Evolutionary conservation across 2,797 vertebrate species (phyloP).

Genomic region (Silurus lanzhouensis): DNA sequence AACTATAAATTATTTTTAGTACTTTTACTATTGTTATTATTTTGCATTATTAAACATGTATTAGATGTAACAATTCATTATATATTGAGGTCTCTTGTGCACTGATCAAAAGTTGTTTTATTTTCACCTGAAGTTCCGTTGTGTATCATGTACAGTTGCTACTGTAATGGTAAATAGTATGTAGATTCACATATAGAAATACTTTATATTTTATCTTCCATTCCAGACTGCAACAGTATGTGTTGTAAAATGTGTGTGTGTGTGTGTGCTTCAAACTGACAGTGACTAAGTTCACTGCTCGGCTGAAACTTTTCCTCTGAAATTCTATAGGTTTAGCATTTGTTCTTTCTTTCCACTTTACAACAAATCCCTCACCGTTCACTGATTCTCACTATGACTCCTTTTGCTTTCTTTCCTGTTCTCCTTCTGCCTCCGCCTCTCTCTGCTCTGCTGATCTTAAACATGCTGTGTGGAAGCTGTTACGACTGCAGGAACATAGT

Average conservation of each 20-base stretch:
- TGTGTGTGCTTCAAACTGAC: conserved; percentile 7
- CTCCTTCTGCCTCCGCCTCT: conserved; percentile 14
- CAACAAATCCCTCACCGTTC: conserved; percentile 47
- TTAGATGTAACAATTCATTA: background rate
- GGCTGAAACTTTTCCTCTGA: conserved; percentile 40
- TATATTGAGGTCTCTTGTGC: background rate
- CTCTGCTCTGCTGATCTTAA: conserved; percentile 57
- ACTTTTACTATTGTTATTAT: background rate
- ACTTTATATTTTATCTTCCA: background rate
- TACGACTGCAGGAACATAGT: conserved; percentile 55
- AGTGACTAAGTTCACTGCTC: conserved; percentile 45
- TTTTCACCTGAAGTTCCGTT: background rate
- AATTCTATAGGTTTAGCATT: conserved; percentile 46
- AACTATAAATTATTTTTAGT: background rate
- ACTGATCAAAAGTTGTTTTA: too few species aligned
- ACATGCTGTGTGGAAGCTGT: conserved; percentile 50
- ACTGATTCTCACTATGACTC: conserved; percentile 48
- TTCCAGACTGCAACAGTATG: background rate
- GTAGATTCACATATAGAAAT: background rate
- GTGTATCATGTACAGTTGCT: background rate
- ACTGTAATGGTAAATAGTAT: background rate
- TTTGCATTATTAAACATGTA: background rate
- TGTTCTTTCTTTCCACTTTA: conserved; percentile 35
- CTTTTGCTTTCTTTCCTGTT: conserved; percentile 47
- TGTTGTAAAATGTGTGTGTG: background rate